phyloP scores from a whole-genome alignment of 2,888 invertebrate genomes.

The Caenorhabditis doughertyi region DNA sequence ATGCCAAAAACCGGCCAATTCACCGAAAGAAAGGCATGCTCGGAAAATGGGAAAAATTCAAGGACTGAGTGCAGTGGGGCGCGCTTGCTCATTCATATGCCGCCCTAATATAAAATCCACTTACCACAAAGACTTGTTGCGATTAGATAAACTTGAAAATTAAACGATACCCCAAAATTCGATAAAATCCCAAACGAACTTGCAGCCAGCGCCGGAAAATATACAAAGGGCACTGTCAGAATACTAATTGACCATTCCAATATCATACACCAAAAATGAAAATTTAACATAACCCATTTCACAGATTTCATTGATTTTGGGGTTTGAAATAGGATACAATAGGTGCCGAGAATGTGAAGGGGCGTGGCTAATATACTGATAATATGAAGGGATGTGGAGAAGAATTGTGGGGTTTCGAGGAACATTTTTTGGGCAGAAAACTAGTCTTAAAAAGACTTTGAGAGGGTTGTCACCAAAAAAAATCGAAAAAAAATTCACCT shows the following conservation, averaged over 20 bases:
- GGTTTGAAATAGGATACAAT: background rate
- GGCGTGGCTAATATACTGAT: background rate
- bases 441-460: too few relatives aligned
- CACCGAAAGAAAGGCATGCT: too few relatives aligned
- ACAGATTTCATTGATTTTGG: conserved; percentile 10
- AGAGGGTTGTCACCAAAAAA: too few relatives aligned
- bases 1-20: too few relatives aligned
- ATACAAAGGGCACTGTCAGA: background rate
- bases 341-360: conserved; percentile 2
- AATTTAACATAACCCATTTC: conserved; percentile 18
- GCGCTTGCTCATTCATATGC: too few relatives aligned
- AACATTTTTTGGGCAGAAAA: too few relatives aligned
- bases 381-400: background rate
- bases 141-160: background rate
- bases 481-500: too few relatives aligned
- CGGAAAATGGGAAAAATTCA: too few relatives aligned
- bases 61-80: too few relatives aligned
- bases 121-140: background rate
- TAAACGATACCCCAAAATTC: background rate
- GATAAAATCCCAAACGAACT: conserved; percentile 8
- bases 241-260: background rate
- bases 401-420: too few relatives aligned
- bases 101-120: background rate
- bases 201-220: background rate
- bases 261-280: background rate